Base-by-base conservation (phyloP, 2,113 vertebrate genomes). In the Perca flavescens region DNA sequence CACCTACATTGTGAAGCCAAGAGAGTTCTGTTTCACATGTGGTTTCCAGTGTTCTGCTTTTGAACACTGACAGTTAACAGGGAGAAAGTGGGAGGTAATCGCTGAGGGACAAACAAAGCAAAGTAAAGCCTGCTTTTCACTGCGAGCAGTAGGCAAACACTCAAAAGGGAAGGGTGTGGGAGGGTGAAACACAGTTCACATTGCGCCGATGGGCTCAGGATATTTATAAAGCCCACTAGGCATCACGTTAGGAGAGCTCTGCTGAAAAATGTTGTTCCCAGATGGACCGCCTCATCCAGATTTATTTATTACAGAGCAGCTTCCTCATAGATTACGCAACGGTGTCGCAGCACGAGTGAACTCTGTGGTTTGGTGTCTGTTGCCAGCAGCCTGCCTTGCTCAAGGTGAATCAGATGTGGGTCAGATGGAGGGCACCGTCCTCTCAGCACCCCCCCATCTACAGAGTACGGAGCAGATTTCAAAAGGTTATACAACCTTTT, bases 181-280 rank as follows among this genome's bases (percentile, higher is more conserved):
- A 87, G 93, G 91, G 89, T 94, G 90, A 94, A 93, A 89, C 91
- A 86, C 89, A 95, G 94, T 94, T 94, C 93, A 93, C 81, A 63
- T 81, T 81, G 90, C 89, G 68, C 72, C 85, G 82, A 91, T 89
- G 90, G 92, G 86, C 88, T 89, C 77, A 43, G 90, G 89, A 89
- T 93, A 93, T 93, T 94, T 93, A 92, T 91, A 93, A 94, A 94
- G 91, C 92, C 92, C 92, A 90, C 88, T 90, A 93, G 93, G 91
- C 89, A 91, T 88, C 91, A 88, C 67, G 83, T 93, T 87, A 86
- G 89, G 88, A 93, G 84, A 91, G 79, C 86, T 89, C 73, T 73
- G 84, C 88, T 76, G 78, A 92, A 92, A 92, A 93, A 91, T 90
- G 85, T 87, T 88, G 82, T 86, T 93, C 92, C 93, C 93, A 94